Percentiles rank a stretch among this genome's conserved stretches.
phyloP scores from a whole-genome alignment of 2,797 vertebrate genomes.

The Leptatherina wallacei region DNA sequence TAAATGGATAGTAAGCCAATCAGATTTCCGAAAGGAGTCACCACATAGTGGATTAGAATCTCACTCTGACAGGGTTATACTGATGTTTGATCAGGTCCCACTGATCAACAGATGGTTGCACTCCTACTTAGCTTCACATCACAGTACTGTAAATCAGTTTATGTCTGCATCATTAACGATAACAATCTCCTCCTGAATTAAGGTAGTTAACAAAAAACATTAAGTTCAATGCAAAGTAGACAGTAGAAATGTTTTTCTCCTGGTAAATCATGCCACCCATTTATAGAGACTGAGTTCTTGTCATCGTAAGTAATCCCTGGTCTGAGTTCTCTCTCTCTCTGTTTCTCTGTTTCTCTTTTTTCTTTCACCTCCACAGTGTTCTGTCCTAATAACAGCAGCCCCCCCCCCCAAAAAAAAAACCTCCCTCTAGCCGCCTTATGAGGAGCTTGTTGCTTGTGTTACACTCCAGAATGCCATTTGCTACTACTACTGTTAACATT shows the following conservation, averaged over 20 bases:
- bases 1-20: not conserved
- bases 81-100: not conserved
- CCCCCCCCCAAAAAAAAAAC: not conserved
- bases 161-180: not conserved
- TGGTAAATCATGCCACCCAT: not conserved
- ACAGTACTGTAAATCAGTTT: not conserved
- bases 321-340: not conserved
- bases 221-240: not conserved
- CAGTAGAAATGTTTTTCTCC: too few species aligned
- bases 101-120: not conserved
- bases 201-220: not conserved
- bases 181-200: not conserved
- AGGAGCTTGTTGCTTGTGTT: not conserved
- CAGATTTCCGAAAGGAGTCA: not conserved
- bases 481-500: not conserved
- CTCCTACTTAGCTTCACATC: not conserved
- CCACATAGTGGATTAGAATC: not conserved
- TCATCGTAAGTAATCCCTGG: not conserved
- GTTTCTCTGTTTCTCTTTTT: not conserved
- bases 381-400: not conserved
- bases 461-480: slow-evolving; percentile 1
- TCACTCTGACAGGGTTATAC: not conserved
- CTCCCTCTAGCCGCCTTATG: not conserved
- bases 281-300: not conserved
- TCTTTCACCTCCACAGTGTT: not conserved